phyloP scores from a whole-genome alignment of 2,113 vertebrate species.

The Pluvianellus socialis region DNA sequence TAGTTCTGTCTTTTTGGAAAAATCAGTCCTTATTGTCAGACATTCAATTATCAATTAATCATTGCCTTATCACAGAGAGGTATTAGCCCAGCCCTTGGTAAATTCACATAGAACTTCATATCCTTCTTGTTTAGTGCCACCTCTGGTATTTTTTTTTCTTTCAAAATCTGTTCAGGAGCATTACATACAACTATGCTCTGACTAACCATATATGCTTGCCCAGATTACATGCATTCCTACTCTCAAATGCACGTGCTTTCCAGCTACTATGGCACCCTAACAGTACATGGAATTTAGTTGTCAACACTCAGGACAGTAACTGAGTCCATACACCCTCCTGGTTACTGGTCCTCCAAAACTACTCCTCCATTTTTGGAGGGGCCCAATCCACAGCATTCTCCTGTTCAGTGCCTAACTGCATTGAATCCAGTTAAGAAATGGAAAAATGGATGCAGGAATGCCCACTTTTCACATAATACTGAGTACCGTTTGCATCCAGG shows the following conservation, averaged over 20 bases:
- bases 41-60: not conserved
- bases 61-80: not conserved
- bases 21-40: not conserved
- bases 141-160: not conserved
- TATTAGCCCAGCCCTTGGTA: not conserved
- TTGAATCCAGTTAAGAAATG: not conserved
- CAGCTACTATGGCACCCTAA: not conserved
- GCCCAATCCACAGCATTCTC: not conserved
- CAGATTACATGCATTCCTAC: not conserved
- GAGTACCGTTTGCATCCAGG: not conserved
- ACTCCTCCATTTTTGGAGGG: not conserved
- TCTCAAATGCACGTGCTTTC: not conserved
- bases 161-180: not conserved
- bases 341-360: not conserved
- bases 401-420: not conserved
- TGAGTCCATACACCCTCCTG: not conserved
- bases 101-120: not conserved
- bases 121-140: not conserved
- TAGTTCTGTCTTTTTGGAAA: not conserved
- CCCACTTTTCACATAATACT: not conserved
- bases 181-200: not conserved
- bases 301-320: not conserved
- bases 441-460: not conserved
- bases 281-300: not conserved
- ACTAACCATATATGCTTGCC: not conserved